Conservation (phyloP, 2,888 invertebrate genomes). For the Zaprionus lineosus region DNA sequence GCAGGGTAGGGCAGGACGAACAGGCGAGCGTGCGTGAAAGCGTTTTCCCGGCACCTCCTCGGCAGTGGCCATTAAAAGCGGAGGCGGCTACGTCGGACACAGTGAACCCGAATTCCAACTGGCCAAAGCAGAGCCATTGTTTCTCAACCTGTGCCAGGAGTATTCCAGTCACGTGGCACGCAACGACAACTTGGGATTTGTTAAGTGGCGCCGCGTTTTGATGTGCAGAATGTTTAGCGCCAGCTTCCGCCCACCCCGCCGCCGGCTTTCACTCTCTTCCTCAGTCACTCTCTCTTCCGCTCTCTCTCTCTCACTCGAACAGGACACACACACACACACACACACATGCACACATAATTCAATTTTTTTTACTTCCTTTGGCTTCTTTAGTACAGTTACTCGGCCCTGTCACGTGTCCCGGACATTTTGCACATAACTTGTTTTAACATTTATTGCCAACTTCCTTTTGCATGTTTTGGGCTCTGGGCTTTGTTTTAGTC, state of each 20-base stretch:
- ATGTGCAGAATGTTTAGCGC: conserved; percentile 63
- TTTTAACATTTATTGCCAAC: conserved; percentile 74
- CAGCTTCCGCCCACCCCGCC: conserved; percentile 8
- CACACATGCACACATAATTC: not conserved
- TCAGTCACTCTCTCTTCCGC: too few relatives aligned
- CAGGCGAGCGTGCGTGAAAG: conserved; percentile 73
- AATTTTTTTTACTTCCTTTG: not conserved
- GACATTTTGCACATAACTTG: conserved; percentile 74
- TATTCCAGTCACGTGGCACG: conserved; percentile 75
- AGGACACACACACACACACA: not conserved
- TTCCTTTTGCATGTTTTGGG: conserved; percentile 49
- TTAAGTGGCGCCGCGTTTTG: conserved; percentile 72
- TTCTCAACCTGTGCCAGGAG: conserved; percentile 33
- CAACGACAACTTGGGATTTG: conserved; percentile 78
- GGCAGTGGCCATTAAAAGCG: conserved; percentile 45
- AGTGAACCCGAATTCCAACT: conserved; percentile 39
- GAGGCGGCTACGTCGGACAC: not conserved
- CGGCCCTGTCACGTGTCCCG: conserved; percentile 60
- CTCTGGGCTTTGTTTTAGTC: conserved; percentile 5
- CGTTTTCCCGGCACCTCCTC: conserved; percentile 61
- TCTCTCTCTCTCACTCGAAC: too few relatives aligned
- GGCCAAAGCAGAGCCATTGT: conserved; percentile 68
- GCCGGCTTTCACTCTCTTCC: not conserved
- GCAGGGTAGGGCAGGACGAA: too few relatives aligned
- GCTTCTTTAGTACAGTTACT: not conserved